These are phyloP conservation scores for Drosophila arawakana DNA, from an alignment of 1,140 invertebrate genomes.

Conservation along the genomic window DNA sequence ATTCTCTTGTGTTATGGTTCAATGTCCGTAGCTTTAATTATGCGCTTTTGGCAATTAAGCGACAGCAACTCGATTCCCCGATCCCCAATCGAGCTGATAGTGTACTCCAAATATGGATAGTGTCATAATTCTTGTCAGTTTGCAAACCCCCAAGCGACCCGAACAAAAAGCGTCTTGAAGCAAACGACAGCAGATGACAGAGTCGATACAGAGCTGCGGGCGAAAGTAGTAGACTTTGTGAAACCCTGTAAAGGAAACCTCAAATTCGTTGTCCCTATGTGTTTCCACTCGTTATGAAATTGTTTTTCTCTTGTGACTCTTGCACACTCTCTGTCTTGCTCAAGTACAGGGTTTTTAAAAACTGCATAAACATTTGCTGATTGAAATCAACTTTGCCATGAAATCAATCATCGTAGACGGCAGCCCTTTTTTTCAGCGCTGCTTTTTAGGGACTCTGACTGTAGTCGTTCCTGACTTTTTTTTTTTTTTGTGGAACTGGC, in stretches of 20 bases:
- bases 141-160: slow-evolving; percentile 73
- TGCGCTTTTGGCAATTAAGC: slow-evolving; percentile 79
- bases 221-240: too few species aligned
- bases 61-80: slow-evolving; percentile 42
- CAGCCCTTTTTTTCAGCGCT: slow-evolving; percentile 39
- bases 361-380: slow-evolving; percentile 83
- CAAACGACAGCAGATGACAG: not conserved
- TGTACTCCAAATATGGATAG: slow-evolving; percentile 74
- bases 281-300: too few species aligned
- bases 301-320: too few species aligned
- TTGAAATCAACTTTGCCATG: slow-evolving; percentile 84
- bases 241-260: too few species aligned
- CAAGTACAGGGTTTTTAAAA: slow-evolving; percentile 31
- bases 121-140: slow-evolving; percentile 82
- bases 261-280: too few species aligned
- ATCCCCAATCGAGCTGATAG: slow-evolving; percentile 19
- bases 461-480: not conserved
- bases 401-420: slow-evolving; percentile 83
- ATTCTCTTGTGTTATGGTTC: slow-evolving; percentile 37
- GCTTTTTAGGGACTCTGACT: slow-evolving; percentile 9
- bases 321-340: too few species aligned
- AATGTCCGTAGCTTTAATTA: slow-evolving; percentile 70
- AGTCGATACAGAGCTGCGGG: too few species aligned
- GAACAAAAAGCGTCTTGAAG: slow-evolving; percentile 2
- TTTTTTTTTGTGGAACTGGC: not conserved